Base-by-base conservation (phyloP, 2,888 invertebrate species). In the Palloptera scutellata region DNA sequence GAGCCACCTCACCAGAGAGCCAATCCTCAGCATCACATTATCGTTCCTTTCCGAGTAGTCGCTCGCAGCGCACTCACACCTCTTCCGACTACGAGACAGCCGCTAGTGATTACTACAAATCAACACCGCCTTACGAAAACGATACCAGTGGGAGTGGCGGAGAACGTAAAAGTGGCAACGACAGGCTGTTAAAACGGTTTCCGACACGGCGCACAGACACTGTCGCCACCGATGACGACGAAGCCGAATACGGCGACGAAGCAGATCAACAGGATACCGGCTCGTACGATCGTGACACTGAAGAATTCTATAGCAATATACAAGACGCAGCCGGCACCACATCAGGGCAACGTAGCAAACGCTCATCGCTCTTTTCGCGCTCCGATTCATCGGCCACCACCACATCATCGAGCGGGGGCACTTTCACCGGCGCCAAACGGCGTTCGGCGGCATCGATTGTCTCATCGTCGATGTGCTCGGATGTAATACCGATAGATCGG, bases 331-430 rank as follows among this genome's bases (percentile, higher is more conserved):
- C 61, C 48, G 66, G 69, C 51, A 76, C 79, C 53, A 74, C 79
- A 0, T 74, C 80, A 4, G 71, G 76, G 42, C 77, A 71, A 58
- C 81, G 81, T 17, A 81, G 83, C 58, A 83, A 83, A 67, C 79
- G 83, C 4, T 83, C 84, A 9, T 84, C 84, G 10, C 72, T 84
- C 6, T 84, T 85, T 73, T 84, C 85, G 2, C 83, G 85, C 43
- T 85, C 85, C 62, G 85, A 85, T 69, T 85, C 85, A 62, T 85
- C 85, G 48, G 84, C 84, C 12, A 84, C 85, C 1, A 85, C 84
- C 1, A 81, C 84, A 0, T 85, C 84, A 1, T 83, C 84, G 1
- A 82, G 81, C 66, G 82, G 81, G 20, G 79, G 81, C 61, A 82
- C 85, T 9, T 84, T 83, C 57, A 83, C 83, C n/a, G 81, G 80